Evolutionary conservation across 2,113 vertebrate genomes (phyloP).

Genomic region (Alaudala cheleensis): DNA sequence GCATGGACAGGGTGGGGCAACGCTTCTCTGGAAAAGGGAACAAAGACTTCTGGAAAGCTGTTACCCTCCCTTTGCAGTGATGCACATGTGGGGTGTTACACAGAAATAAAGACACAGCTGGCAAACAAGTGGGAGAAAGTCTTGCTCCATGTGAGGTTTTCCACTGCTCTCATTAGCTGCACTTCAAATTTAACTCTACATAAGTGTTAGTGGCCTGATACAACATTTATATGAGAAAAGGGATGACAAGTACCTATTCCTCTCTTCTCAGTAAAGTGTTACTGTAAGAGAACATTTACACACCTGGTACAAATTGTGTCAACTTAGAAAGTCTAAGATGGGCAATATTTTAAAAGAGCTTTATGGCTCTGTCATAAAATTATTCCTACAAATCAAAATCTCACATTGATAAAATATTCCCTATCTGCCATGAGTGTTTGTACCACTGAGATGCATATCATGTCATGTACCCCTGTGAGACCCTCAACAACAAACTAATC

Average conservation of each 20-base stretch:
- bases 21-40: slow-evolving; percentile 83
- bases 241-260: not conserved
- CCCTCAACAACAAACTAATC: not conserved
- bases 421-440: not conserved
- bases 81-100: rapidly evolving
- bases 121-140: not conserved
- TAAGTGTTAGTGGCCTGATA: not conserved
- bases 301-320: not conserved
- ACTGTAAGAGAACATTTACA: not conserved
- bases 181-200: not conserved
- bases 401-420: not conserved
- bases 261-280: not conserved
- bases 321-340: not conserved
- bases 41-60: not conserved
- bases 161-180: not conserved
- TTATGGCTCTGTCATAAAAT: not conserved
- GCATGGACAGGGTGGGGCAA: slow-evolving; percentile 87
- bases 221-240: not conserved
- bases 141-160: not conserved
- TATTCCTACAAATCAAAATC: not conserved
- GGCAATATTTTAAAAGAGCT: not conserved
- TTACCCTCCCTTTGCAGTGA: not conserved
- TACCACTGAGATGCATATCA: not conserved
- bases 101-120: not conserved
- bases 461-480: not conserved